These are phyloP conservation scores for Aradus depressus DNA, from an alignment of 2,888 invertebrate genomes.

Conservation along the genomic window DNA sequence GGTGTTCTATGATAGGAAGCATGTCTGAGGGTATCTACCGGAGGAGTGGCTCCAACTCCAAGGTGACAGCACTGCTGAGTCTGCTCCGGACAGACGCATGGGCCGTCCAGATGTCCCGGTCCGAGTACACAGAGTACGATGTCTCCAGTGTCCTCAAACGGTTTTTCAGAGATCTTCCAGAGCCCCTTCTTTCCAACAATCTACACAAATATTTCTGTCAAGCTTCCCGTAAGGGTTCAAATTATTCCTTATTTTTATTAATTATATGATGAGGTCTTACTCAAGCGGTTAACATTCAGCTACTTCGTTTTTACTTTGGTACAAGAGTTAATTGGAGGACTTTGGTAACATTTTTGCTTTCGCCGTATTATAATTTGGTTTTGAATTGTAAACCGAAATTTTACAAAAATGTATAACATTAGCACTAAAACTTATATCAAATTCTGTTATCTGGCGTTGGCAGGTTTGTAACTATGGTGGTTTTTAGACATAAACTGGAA, in stretches of 20 bases:
- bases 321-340: too few species aligned
- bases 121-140: slow-evolving; percentile 72
- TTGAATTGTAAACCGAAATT: too few species aligned
- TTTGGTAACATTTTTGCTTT: too few species aligned
- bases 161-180: slow-evolving; percentile 79
- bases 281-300: too few species aligned
- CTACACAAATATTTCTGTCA: slow-evolving; percentile 56
- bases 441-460: too few species aligned
- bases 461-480: too few species aligned
- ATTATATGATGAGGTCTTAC: too few species aligned
- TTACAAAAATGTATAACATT: too few species aligned
- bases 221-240: slow-evolving; percentile 47
- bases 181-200: slow-evolving; percentile 63
- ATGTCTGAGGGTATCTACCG: slow-evolving; percentile 83
- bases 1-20: slow-evolving; percentile 46
- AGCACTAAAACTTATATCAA: too few species aligned
- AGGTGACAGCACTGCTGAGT: slow-evolving; percentile 58
- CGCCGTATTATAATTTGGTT: too few species aligned
- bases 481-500: too few species aligned
- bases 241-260: background rate
- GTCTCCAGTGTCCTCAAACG: slow-evolving; percentile 78
- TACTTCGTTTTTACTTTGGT: too few species aligned
- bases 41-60: slow-evolving; percentile 64
- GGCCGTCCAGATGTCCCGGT: slow-evolving; percentile 65
- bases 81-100: slow-evolving; percentile 73